phyloP scores from a whole-genome alignment of 1,140 invertebrate species.

The Aleiodes sp. region DNA sequence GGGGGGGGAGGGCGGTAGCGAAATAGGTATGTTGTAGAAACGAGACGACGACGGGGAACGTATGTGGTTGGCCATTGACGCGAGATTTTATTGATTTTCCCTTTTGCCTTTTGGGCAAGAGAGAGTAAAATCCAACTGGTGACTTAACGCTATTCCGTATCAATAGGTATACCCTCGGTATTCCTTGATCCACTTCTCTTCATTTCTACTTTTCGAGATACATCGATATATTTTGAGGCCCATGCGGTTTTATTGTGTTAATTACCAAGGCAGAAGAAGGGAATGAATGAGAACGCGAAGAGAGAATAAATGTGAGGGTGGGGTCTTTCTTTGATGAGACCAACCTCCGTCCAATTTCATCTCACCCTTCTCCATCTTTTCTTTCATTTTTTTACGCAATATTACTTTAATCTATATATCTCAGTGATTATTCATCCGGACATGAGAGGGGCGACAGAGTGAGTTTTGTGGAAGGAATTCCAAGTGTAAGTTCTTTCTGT shows the following conservation, averaged over 20 bases:
- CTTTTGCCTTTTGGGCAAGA: conserved; percentile 9
- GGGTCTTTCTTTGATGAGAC: conserved; percentile 10
- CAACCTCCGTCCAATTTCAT: neutral
- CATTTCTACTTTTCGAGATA: neutral
- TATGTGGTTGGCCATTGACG: conserved; percentile 23
- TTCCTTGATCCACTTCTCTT: neutral
- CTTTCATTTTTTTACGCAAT: neutral
- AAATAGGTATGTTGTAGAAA: conserved; percentile 22
- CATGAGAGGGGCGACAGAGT: neutral
- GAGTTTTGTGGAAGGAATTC: conserved; percentile 5
- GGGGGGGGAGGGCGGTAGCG: neutral
- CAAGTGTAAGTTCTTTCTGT: neutral
- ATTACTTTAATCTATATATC: neutral
- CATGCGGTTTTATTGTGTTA: neutral
- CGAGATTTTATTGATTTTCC: conserved; percentile 24
- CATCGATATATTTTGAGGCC: neutral
- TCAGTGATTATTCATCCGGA: neutral
- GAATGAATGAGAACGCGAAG: no score
- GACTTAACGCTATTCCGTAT: conserved; percentile 3
- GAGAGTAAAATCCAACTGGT: neutral
- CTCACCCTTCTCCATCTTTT: neutral
- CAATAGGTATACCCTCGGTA: neutral
- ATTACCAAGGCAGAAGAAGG: neutral
- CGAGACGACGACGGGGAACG: conserved; percentile 16
- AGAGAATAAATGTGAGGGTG: neutral